phyloP scores from a whole-genome alignment of 2,888 invertebrate species.

The Drosophila histrio region DNA sequence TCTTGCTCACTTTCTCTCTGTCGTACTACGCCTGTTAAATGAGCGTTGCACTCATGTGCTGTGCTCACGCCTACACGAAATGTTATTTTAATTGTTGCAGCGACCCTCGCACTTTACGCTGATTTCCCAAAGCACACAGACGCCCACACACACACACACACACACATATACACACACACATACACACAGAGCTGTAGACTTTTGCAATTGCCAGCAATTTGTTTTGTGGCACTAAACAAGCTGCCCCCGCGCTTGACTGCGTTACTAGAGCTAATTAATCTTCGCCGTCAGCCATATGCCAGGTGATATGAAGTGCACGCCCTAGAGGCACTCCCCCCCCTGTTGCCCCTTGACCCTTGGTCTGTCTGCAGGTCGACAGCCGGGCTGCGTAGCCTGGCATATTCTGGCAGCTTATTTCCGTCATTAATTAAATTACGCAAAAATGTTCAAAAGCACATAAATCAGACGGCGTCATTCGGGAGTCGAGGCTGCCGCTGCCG shows the following conservation, averaged over 20 bases:
- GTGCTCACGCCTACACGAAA: constrained; percentile 40
- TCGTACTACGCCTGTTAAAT: neutral
- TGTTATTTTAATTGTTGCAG: constrained; percentile 59
- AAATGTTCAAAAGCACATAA: constrained; percentile 80
- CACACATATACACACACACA: neutral
- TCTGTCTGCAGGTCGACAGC: constrained; percentile 20
- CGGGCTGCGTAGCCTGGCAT: constrained; percentile 43
- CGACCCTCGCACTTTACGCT: constrained; percentile 63
- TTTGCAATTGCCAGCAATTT: constrained; percentile 71
- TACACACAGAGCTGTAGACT: constrained; percentile 7
- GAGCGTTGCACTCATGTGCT: constrained; percentile 22
- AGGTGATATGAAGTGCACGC: constrained; percentile 65
- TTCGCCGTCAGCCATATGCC: constrained; percentile 53
- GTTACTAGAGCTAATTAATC: constrained; percentile 77
- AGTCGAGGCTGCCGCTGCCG: constrained; percentile 9
- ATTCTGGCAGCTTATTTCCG: constrained; percentile 68
- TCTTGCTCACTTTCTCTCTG: neutral
- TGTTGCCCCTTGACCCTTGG: neutral
- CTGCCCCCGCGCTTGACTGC: constrained; percentile 46
- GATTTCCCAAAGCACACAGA: constrained; percentile 62
- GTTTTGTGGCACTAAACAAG: constrained; percentile 64
- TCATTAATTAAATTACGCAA: constrained; percentile 81
- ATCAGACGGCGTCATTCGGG: constrained; percentile 73
- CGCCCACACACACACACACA: constrained; percentile 2
- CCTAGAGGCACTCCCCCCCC: constrained; percentile 12